These are phyloP conservation scores for Brachyhypopomus gauderio DNA, from an alignment of 2,113 vertebrate genomes.

Conservation along the genomic window DNA sequence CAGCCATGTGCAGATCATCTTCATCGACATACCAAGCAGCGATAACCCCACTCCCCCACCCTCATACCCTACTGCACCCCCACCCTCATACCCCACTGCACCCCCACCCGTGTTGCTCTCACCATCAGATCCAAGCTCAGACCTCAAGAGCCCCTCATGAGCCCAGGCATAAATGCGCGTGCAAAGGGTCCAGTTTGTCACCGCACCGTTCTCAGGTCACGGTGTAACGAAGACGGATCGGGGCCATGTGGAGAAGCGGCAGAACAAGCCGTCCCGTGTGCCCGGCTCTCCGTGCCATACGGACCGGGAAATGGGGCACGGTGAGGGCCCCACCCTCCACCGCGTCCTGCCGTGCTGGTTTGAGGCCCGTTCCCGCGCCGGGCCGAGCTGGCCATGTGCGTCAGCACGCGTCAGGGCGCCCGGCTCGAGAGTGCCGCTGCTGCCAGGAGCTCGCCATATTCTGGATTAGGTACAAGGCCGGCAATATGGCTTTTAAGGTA, in stretches of 20 bases:
- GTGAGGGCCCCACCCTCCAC: neutral
- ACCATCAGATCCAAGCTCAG: conserved; percentile 16
- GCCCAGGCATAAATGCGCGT: conserved; percentile 55
- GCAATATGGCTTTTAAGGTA: conserved; percentile 48
- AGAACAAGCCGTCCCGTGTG: conserved; percentile 28
- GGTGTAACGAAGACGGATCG: conserved; percentile 55
- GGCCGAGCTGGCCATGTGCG: conserved; percentile 37
- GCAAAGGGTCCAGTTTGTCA: conserved; percentile 57
- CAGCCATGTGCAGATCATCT: conserved; percentile 14
- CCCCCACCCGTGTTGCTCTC: too few relatives aligned
- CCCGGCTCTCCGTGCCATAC: conserved; percentile 35
- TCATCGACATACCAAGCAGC: neutral
- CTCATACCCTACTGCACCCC: neutral
- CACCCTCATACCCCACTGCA: neutral
- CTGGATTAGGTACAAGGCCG: conserved; percentile 44
- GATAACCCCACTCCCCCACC: conserved; percentile 4
- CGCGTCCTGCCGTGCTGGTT: conserved; percentile 19
- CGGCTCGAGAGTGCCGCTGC: neutral
- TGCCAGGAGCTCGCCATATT: conserved; percentile 40
- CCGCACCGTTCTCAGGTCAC: conserved; percentile 44
- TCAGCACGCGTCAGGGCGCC: conserved; percentile 42
- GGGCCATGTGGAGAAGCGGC: conserved; percentile 3
- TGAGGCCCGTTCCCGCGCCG: conserved; percentile 32
- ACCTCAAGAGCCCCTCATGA: conserved; percentile 30
- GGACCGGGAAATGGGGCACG: conserved; percentile 16